Evolutionary conservation across 2,888 invertebrate species (phyloP), one percentile per base, ranked within the genome.

Genomic region (Lasioglossum zephyrum): DNA sequence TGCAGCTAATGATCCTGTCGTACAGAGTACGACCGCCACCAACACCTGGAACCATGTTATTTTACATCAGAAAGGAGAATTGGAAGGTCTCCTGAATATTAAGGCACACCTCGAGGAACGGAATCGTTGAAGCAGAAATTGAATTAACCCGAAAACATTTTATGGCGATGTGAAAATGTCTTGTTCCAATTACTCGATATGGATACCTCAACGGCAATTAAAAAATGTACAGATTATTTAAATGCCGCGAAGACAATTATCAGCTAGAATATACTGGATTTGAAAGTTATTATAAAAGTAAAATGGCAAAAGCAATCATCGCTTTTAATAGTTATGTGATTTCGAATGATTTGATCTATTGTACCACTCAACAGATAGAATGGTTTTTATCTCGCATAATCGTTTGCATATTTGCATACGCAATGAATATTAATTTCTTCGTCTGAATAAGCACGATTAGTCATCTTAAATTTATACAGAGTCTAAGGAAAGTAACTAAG

Each of bases 11-110:
- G 91, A 92, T 60, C 92, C 93, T 76, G 93, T 92, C 92, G 94
- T 93, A 91, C 94, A 94, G 13, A 95, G 91, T 88, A 94, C 92
- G 92, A 93, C 92, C 90, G 94, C 85, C 91, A 93, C 90, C 88
- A 94, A 90, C 92, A 92, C 93, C 95, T 95, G 87, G 47, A 84
- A 85, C 63, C 79, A 84, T 41, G 22, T 47, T 76, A 31, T 16
- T 70, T 22, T 39, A 16, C 22, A 39, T 57, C 36, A 57, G 44
- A 49, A 66, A 60, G 31, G 63, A 2, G 47, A 11, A 66, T 66
- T 47, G 44, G 22, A 47, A 66, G 6, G 22, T 41, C 60, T 39
- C 8, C 60, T 44, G 44, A 76, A 63, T 9, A 63, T 47, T 63
- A 13, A 41, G 39, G n/a, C 70, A 22, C 39, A n/a, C n/a, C 41